Evolutionary conservation across 2,888 invertebrate species (phyloP).

Genomic region (Sthenelais limicola): DNA sequence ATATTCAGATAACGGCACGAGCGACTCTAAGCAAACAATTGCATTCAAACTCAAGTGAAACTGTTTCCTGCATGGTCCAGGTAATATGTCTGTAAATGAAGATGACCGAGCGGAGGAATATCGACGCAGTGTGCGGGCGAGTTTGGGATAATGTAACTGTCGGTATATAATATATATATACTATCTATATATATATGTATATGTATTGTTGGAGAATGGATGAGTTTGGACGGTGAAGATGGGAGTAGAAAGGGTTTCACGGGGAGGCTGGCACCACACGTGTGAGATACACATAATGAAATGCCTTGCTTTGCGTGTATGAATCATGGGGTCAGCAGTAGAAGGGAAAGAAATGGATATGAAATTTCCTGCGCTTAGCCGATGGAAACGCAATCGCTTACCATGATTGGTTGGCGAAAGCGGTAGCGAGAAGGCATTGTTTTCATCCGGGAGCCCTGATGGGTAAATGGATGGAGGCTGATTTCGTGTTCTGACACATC

Average conservation of each 20-base stretch:
- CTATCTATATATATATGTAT: too few relatives aligned
- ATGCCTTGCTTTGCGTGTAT: constrained; percentile 37
- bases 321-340: constrained; percentile 28
- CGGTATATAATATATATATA: too few relatives aligned
- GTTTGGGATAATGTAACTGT: too few relatives aligned
- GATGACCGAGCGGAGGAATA: too few relatives aligned
- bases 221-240: background rate
- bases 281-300: constrained; percentile 37
- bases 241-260: background rate
- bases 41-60: too few relatives aligned
- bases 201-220: too few relatives aligned
- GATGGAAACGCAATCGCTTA: constrained; percentile 37
- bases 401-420: constrained; percentile 30
- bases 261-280: background rate
- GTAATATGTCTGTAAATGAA: too few relatives aligned
- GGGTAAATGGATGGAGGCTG: constrained; percentile 30
- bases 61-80: too few relatives aligned
- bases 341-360: constrained; percentile 28
- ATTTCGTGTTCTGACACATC: constrained; percentile 30
- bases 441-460: constrained; percentile 34
- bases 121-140: too few relatives aligned
- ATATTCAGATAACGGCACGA: too few relatives aligned
- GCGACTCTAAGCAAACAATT: too few relatives aligned
- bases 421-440: constrained; percentile 17
- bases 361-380: constrained; percentile 35